Evolutionary conservation across 1,140 invertebrate genomes (phyloP).

Genomic region (Dreissena polymorpha): DNA sequence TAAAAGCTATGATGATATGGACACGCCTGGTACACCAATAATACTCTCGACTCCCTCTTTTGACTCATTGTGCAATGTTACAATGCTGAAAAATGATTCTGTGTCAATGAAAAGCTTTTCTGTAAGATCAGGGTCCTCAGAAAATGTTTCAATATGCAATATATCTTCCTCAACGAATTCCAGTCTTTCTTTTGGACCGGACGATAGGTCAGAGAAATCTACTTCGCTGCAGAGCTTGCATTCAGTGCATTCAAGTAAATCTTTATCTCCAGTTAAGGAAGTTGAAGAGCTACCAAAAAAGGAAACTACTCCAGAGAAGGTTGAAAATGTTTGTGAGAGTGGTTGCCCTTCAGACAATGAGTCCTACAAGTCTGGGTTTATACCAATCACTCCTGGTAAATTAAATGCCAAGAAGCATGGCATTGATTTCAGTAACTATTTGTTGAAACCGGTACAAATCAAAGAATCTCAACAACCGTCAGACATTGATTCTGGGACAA

Average conservation of each 20-base stretch:
- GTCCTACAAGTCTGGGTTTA: background rate
- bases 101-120: conserved; percentile 43
- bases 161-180: conserved; percentile 38
- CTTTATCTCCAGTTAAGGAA: conserved; percentile 48
- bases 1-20: conserved; percentile 36
- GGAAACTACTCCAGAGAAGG: background rate
- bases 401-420: conserved; percentile 40
- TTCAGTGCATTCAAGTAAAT: conserved; percentile 46
- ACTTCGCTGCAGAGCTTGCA: conserved; percentile 47
- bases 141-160: conserved; percentile 15
- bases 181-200: conserved; percentile 41
- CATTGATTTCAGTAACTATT: conserved; percentile 40
- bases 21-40: conserved; percentile 32
- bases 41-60: conserved; percentile 49
- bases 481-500: background rate
- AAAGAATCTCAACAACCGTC: background rate
- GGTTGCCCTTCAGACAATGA: background rate
- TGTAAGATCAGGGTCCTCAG: conserved; percentile 29
- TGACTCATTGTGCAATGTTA: conserved; percentile 48
- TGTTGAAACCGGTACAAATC: conserved; percentile 39
- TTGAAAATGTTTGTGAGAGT: conserved; percentile 1
- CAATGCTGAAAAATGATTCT: conserved; percentile 34
- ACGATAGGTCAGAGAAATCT: conserved; percentile 37
- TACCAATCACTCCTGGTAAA: conserved; percentile 46
- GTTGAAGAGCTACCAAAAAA: conserved; percentile 19